Evolutionary conservation across 2,888 invertebrate species (phyloP), one percentile per base, ranked within the genome.

Genomic region (Orgyia antiqua): DNA sequence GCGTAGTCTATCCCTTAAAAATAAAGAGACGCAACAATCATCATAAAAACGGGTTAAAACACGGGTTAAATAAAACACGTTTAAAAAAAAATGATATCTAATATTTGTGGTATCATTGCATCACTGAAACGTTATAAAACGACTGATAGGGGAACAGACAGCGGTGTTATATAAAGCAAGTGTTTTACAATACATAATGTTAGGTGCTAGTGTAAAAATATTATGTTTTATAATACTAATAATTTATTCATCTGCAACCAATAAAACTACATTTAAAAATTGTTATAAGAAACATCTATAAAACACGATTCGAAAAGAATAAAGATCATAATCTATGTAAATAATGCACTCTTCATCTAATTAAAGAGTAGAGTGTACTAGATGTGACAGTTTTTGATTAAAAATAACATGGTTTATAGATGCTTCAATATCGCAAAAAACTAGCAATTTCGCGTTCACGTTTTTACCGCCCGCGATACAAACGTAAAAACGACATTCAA

Each of bases 111-210:
- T 47, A 47, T 48, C 42, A 27, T 52, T 52, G 54, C 52, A 54
- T 52, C 42, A 48, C 43, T 54, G 45, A 50, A 53, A 42, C 47
- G 41, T 50, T 50, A 52, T 38, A 50, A 50, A 44, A 47, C 42
- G 45, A 52, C 51, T 27, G 31, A 33, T 23, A 38, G n/a, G n/a
- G n/a, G n/a, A n/a, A 47, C 40, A 34, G 27, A 37, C 27, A 36
- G 23, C 23, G 45, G 45, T 43, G 51, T 51, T 54, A 45, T 48
- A 36, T 31, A 31, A 51, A 54, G 54, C 27, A 36, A 31, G 54
- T 47, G 47, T 50, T 42, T 13, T 36, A 15, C 13, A 30, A 29
- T 43, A n/a, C n/a, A 42, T 44, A 47, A 38, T 39, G 23, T 25
- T 24, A 34, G 27, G 52, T 53, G 51, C 51, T 47, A 29, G 36